Percentiles rank a stretch among this genome's conserved stretches.
These are phyloP conservation scores for Pantherophis guttatus DNA, from an alignment of 2,113 vertebrate genomes.

Conservation along the genomic window DNA sequence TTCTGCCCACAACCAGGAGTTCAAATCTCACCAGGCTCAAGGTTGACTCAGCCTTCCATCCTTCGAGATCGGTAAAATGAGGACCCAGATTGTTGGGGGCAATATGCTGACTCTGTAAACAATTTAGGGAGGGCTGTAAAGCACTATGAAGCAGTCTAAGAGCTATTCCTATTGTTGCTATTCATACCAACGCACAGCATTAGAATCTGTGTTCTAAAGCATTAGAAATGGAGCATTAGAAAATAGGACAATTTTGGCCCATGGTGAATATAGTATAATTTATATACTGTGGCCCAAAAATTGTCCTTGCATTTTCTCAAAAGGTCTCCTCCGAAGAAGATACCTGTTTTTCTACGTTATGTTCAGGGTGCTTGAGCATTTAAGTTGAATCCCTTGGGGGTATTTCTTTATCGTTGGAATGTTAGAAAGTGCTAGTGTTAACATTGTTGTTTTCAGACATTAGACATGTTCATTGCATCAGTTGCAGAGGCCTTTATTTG, in stretches of 20 bases:
- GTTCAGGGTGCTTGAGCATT: neutral
- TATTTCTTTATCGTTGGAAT: neutral
- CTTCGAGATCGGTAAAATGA: no score
- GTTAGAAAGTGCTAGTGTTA: neutral
- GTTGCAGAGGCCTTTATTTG: neutral
- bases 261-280: neutral
- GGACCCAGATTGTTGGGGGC: no score
- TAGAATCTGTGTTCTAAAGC: neutral
- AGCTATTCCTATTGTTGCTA: neutral
- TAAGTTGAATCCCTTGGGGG: neutral
- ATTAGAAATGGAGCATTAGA: neutral
- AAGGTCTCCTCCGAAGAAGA: neutral
- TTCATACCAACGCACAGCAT: neutral
- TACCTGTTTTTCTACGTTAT: neutral
- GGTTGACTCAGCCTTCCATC: no score
- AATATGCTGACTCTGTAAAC: no score
- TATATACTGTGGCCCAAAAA: neutral
- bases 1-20: no score
- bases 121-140: no score
- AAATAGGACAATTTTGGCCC: neutral
- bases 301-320: neutral
- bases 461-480: neutral
- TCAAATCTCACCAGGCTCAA: no score
- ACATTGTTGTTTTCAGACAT: neutral
- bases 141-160: no score